Evolutionary conservation across 1,140 invertebrate genomes (phyloP), one percentile per base, ranked within the genome.

Genomic region (Drosophila aff.): DNA sequence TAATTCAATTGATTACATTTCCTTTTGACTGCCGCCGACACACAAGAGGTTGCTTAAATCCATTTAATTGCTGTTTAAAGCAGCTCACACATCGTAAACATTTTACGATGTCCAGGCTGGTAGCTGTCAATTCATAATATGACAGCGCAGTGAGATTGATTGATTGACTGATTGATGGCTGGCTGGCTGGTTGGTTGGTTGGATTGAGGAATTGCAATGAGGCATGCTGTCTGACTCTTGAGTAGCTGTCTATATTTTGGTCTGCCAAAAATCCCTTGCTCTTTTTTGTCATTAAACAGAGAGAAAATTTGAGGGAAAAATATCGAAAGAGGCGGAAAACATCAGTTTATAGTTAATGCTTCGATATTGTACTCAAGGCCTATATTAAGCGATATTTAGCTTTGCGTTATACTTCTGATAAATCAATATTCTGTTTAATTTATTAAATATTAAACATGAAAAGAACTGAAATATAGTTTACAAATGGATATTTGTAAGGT

Each of bases 1-100:
- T 73, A 73, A 73, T 60, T 52, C 23, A 43, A 74, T 74, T 74
- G 55, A 73, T 73, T 74, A 73, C 31, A 73, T 40, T 73, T 74
- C n/a, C 46, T 23, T 73, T 73, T 52, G 28, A 38, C 68, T 61
- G 44, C 36, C 11, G 50, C 16, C 50, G 38, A 41, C 47, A 52
- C 38, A 55, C n/a, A 57, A 41, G 31, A 44, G 18, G 13, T 49
- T 26, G 46, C 46, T 61, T 41, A 40, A 74, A 73, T 44, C 46
- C 33, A 73, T 52, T 74, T 61, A 43, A 61, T 61, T 59, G 26
- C 15, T 50, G 28, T 50, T 43, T 59, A 59, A 72, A 59, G 41
- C 28, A 43, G 18, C 28, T 38, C n/a, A 33, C 41, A 26, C 13
- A 61, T 44, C 33, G 16, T 26, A 49, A 23, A 38, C 31, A 38